Base-by-base conservation (phyloP, 1,140 invertebrate genomes). In the Drosophila pachea region DNA sequence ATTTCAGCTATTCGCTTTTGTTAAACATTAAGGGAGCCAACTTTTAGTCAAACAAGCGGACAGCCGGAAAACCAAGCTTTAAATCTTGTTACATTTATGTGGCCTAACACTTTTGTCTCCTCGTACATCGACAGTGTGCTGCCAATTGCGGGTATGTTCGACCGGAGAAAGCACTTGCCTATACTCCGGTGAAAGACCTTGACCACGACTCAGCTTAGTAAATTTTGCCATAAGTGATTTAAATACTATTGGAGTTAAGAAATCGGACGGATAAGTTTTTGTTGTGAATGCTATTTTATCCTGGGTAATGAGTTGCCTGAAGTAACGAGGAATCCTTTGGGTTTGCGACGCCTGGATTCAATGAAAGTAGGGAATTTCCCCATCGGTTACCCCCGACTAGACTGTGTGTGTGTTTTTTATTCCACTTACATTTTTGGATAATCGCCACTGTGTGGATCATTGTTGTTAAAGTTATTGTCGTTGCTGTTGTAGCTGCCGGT, bases 41-140 rank as follows among this genome's bases (percentile, higher is more conserved):
- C 78, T 81, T 81, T 82, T 81, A 81, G 78, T 78, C 78, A 82
- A 81, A 81, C 78, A 81, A 81, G 78, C 78, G 83, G 78, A 78
- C 78, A 82, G 62, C 63, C 68, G 72, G 68, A 73, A 81, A 83
- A 76, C 81, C 81, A 78, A 83, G 76, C 81, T 86, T 22, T 86
- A 83, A 83, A 86, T 86, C 79, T 83, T 86, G 68, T 74, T 82
- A 79, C 79, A 86, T 84, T 86, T 86, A 78, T 74, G 74, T 74
- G 66, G 65, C 65, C 47, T 63, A 86, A 81, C 76, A 78, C 78
- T 71, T 83, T 60, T 52, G 40, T 62, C 14, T 32, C n/a, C n/a
- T 12, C 3, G 14, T 12, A 43, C 40, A 7, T 0, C n/a, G 12
- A 7, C 6, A 43, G 12, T 14, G 40, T 1, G 22, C 22, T 22